These are phyloP conservation scores for Dromius quadrimaculatus DNA, from an alignment of 2,888 invertebrate genomes.

Conservation along the genomic window DNA sequence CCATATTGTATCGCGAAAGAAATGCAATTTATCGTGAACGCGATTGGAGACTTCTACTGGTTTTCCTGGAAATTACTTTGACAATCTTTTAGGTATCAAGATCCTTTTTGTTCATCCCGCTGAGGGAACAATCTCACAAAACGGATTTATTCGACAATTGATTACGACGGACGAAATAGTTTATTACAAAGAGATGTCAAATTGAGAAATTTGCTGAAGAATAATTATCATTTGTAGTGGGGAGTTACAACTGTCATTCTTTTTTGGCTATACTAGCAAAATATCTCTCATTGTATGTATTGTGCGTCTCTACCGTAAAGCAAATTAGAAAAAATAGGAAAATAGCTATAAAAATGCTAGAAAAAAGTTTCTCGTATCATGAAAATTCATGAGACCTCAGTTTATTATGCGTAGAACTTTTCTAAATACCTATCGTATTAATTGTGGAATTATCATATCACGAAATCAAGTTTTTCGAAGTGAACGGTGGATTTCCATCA, in stretches of 20 bases:
- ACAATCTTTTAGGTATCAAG: conserved; percentile 25
- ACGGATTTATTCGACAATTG: conserved; percentile 22
- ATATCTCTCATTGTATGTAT: too few relatives aligned
- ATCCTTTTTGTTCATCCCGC: too few relatives aligned
- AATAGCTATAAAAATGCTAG: too few relatives aligned
- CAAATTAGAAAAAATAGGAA: too few relatives aligned
- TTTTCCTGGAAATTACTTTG: conserved; percentile 30
- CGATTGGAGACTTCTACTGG: conserved; percentile 1
- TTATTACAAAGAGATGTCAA: too few relatives aligned
- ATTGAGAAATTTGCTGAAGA: too few relatives aligned
- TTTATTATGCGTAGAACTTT: not conserved
- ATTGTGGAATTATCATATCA: conserved; percentile 26
- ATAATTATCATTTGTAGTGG: too few relatives aligned
- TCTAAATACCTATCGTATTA: conserved; percentile 7
- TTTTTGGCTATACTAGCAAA: too few relatives aligned
- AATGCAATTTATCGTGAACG: conserved; percentile 26
- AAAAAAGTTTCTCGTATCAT: conserved; percentile 9
- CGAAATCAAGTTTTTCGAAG: conserved; percentile 21
- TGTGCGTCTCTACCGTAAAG: too few relatives aligned
- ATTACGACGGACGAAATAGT: conserved; percentile 6
- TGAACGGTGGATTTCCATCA: conserved; percentile 22
- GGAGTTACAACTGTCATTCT: too few relatives aligned
- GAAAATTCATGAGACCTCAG: conserved; percentile 21
- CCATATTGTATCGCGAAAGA: conserved; percentile 35
- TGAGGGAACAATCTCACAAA: not conserved